Evolutionary conservation across 2,888 invertebrate genomes (phyloP).

Genomic region (Cloeon dipterum): DNA sequence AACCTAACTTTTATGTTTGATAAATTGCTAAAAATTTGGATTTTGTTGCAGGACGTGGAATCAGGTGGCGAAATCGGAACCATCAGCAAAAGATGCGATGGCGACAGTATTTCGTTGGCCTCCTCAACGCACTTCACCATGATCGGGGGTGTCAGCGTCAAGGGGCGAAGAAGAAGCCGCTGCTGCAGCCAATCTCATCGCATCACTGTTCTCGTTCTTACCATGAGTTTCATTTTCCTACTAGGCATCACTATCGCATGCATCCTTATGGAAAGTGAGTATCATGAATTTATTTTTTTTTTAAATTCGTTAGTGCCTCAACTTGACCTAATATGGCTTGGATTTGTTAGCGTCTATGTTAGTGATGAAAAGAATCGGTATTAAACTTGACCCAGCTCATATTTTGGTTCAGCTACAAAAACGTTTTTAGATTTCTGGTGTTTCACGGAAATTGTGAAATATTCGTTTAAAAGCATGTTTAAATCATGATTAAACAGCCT

Average conservation of each 20-base stretch:
- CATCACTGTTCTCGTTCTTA: constrained; percentile 56
- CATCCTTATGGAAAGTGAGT: constrained; percentile 67
- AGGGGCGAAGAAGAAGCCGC: constrained; percentile 24
- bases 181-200: constrained; percentile 56
- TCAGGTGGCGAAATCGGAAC: background rate
- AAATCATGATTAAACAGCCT: too few relatives aligned
- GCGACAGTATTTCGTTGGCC: constrained; percentile 49
- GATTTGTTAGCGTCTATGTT: too few relatives aligned
- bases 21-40: too few relatives aligned
- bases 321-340: too few relatives aligned
- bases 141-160: constrained; percentile 28
- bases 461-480: too few relatives aligned
- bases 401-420: too few relatives aligned
- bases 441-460: too few relatives aligned
- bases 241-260: constrained; percentile 59
- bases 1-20: background rate
- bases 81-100: background rate
- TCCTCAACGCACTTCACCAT: constrained; percentile 76
- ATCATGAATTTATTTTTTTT: too few relatives aligned
- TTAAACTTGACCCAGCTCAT: too few relatives aligned
- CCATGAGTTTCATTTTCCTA: constrained; percentile 61
- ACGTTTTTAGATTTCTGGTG: too few relatives aligned
- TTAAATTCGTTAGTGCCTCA: too few relatives aligned
- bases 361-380: too few relatives aligned
- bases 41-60: background rate